phyloP scores from a whole-genome alignment of 2,113 vertebrate genomes.

The Trinectes maculatus region DNA sequence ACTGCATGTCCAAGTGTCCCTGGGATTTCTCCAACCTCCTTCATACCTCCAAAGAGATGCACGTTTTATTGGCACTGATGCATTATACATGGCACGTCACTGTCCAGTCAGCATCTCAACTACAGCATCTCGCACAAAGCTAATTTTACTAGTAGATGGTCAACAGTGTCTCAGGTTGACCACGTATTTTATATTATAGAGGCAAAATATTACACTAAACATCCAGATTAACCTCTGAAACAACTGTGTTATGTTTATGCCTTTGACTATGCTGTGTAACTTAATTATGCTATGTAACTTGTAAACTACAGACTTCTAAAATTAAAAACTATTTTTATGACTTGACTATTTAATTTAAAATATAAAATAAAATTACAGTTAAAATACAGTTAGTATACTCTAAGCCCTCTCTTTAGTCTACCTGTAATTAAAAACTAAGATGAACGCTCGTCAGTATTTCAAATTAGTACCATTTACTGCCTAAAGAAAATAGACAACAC shows the following conservation, averaged over 20 bases:
- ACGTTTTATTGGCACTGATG: slow-evolving; percentile 48
- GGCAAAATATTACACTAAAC: neutral
- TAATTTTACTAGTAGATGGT: neutral
- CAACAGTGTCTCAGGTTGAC: slow-evolving; percentile 6
- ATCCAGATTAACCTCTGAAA: neutral
- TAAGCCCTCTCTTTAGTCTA: too few relatives aligned
- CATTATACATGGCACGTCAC: slow-evolving; percentile 28
- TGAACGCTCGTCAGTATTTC: neutral
- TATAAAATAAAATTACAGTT: neutral
- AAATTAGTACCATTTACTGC: neutral
- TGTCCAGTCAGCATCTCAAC: slow-evolving; percentile 11
- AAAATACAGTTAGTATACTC: neutral
- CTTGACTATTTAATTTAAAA: neutral
- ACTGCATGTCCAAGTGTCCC: slow-evolving; percentile 56
- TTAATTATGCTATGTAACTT: too few relatives aligned
- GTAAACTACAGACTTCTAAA: neutral
- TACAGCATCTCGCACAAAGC: neutral
- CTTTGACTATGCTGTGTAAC: too few relatives aligned
- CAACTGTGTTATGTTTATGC: slow-evolving; percentile 6
- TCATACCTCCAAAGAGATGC: slow-evolving; percentile 50
- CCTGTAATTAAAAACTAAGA: too few relatives aligned
- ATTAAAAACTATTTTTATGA: slow-evolving; percentile 10
- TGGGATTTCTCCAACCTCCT: slow-evolving; percentile 38
- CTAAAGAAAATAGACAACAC: neutral
- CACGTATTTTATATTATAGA: neutral